These are phyloP conservation scores for Trachops cirrhosus DNA, from an alignment of 2,797 vertebrate genomes.

Conservation along the genomic window DNA sequence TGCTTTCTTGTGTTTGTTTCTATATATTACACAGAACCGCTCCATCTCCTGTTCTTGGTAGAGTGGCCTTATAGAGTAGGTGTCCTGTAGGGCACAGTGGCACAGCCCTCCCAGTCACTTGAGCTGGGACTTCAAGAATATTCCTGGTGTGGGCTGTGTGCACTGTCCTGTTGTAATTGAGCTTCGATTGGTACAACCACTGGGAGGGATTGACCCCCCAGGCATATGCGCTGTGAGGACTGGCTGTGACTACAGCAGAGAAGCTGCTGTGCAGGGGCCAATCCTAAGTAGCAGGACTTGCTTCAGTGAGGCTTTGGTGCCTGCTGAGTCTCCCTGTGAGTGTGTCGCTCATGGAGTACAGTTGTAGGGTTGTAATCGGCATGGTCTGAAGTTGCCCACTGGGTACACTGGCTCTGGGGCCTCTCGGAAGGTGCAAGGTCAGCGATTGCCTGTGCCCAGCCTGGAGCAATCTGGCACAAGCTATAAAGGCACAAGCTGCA, in stretches of 20 bases:
- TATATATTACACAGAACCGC: background rate
- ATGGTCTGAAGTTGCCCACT: background rate
- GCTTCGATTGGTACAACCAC: background rate
- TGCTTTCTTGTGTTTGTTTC: background rate
- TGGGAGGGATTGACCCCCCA: background rate
- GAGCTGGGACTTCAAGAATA: background rate
- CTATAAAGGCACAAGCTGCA: too few relatives aligned
- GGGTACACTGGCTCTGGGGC: background rate
- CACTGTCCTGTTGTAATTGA: background rate
- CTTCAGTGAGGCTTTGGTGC: background rate
- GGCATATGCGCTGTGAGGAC: background rate
- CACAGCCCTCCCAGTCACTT: background rate
- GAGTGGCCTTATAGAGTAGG: background rate
- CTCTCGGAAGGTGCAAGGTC: background rate
- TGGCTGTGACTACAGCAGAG: background rate
- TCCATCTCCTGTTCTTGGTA: background rate
- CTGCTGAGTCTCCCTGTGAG: background rate
- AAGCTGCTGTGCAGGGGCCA: background rate
- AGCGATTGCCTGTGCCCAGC: background rate
- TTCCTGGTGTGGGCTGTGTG: background rate
- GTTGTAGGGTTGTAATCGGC: background rate
- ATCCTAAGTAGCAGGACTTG: background rate
- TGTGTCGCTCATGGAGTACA: too few relatives aligned
- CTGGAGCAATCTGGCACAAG: background rate
- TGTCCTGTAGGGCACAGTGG: background rate